Conservation (phyloP, 2,113 vertebrate species). For the Lasiurus cinereus region DNA sequence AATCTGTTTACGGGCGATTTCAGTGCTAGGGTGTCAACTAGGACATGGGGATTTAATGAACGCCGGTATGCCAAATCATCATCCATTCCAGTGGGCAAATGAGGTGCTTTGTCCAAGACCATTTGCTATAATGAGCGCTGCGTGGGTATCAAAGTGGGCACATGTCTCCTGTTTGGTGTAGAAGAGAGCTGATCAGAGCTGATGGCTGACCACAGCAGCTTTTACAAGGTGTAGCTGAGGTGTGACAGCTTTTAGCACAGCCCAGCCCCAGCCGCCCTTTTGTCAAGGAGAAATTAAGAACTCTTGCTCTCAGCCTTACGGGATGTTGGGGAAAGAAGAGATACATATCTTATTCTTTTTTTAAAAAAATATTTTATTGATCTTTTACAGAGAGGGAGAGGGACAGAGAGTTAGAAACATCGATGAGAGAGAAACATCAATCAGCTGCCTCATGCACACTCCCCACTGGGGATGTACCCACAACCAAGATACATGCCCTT, state of each 20-base stretch:
- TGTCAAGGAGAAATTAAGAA: neutral
- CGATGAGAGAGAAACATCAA: too few relatives aligned
- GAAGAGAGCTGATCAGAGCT: neutral
- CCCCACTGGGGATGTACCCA: too few relatives aligned
- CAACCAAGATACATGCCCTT: too few relatives aligned
- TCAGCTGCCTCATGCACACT: too few relatives aligned
- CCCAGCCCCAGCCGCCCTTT: neutral
- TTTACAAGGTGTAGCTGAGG: neutral
- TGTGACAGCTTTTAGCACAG: neutral
- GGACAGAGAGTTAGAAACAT: too few relatives aligned
- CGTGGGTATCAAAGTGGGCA: neutral
- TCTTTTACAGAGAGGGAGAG: too few relatives aligned
- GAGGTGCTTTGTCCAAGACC: slow-evolving; percentile 56
- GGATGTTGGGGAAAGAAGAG: neutral
- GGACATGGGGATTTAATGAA: slow-evolving; percentile 60
- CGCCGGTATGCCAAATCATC: slow-evolving; percentile 32
- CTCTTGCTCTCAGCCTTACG: neutral
- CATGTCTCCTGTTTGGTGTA: neutral
- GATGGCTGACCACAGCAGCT: neutral
- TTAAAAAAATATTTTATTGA: too few relatives aligned
- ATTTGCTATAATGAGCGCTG: slow-evolving; percentile 44
- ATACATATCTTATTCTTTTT: rapidly evolving
- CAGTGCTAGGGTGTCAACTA: slow-evolving; percentile 32
- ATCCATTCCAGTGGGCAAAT: slow-evolving; percentile 5
- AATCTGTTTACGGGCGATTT: slow-evolving; percentile 70